phyloP scores from a whole-genome alignment of 2,113 vertebrate species.

The Aegypius monachus region DNA sequence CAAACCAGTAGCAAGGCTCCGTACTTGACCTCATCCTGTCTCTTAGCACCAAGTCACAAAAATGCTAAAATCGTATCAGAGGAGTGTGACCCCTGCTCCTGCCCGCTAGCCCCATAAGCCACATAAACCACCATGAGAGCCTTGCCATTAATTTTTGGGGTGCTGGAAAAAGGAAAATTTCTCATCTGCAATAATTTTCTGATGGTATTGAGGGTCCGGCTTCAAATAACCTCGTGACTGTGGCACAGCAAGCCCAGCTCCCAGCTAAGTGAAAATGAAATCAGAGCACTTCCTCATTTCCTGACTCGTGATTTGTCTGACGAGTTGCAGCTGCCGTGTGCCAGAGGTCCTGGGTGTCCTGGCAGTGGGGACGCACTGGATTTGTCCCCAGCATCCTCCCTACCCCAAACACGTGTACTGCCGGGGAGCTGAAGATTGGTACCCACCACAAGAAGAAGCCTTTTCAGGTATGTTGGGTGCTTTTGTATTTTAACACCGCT shows the following conservation, averaged over 20 bases:
- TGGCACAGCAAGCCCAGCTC: accelerated
- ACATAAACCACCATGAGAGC: accelerated
- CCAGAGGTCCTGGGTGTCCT: accelerated
- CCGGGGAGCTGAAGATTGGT: accelerated
- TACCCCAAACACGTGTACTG: neutral
- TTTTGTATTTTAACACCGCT: accelerated
- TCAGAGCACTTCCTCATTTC: neutral
- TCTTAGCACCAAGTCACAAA: neutral
- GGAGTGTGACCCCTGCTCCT: neutral
- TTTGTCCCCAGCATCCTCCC: neutral
- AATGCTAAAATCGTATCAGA: accelerated
- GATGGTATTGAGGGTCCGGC: accelerated
- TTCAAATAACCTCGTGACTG: accelerated
- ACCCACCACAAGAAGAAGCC: neutral
- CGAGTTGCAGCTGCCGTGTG: accelerated
- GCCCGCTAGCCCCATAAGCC: neutral
- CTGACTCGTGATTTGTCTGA: neutral
- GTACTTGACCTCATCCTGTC: neutral
- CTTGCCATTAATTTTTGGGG: accelerated
- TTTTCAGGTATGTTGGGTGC: neutral
- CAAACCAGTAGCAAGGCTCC: neutral
- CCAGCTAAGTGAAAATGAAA: neutral
- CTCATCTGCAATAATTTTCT: accelerated
- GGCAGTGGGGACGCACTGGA: accelerated
- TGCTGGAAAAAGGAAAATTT: too few relatives aligned